Evolutionary conservation across 2,888 invertebrate species (phyloP), one percentile per base, ranked within the genome.

Genomic region (Drosophila engyochracea): DNA sequence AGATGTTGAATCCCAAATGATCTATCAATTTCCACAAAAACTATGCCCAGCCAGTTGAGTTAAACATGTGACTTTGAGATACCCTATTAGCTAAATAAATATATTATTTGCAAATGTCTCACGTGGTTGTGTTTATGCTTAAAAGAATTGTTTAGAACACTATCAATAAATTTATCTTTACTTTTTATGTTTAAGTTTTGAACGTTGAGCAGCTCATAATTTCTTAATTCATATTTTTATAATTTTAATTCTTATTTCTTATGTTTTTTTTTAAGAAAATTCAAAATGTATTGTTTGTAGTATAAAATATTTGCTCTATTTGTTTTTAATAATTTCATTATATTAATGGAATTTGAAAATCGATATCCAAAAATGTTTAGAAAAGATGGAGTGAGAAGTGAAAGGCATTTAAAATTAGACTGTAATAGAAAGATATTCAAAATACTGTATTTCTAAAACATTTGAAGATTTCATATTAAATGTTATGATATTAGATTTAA

Each of bases 1-100:
- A 70, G 75, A 74, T 65, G 70, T 49, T 66, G 59, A 70, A 30
- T 44, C 52, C 37, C 77, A 55, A 68, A 63, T 59, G 65, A 79
- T 79, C 81, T 66, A 81, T 79, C 77, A 79, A 73, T 76, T 79
- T 69, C 3, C 2, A 57, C 57, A 57, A 39, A 51, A 66, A 61
- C 53, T 69, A 35, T 55, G 59, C 59, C 14, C 33, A 37, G 60
- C 65, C 68, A 79, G 7, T 31, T 12, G 14, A 10, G 33, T 16
- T 33, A 1, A 4, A 0, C 16, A 49, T 35, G 3, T 28, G 31
- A n/a, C 58, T n/a, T 0, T 10, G 0, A 19, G 31, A 81, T 65
- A 51, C 81, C 41, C 81, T 79, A 16, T 22, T 5, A 22, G 19
- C 22, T 9, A 16, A 16, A 9, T 28, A 6, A 37, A 25, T 39